These are phyloP conservation scores for Mamestra brassicae DNA, from an alignment of 2,888 invertebrate genomes.

Conservation along the genomic window DNA sequence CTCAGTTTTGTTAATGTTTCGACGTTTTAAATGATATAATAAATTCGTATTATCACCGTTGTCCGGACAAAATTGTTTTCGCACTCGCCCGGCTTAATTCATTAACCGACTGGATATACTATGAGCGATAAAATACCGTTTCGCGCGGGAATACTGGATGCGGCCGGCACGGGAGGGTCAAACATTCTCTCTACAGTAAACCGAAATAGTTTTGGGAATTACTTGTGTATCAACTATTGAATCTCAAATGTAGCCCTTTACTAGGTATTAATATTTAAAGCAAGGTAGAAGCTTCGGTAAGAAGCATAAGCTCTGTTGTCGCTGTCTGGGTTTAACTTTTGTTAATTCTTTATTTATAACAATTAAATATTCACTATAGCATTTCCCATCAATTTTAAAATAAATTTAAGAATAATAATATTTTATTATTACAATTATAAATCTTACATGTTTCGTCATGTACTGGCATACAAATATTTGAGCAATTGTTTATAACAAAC, in stretches of 20 bases:
- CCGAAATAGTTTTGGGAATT: constrained; percentile 21
- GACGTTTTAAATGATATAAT: constrained; percentile 88
- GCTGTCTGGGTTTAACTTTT: constrained; percentile 1
- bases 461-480: no score
- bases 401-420: no score
- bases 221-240: not conserved
- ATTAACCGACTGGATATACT: constrained; percentile 82
- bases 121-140: constrained; percentile 73
- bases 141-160: constrained; percentile 51
- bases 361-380: not conserved
- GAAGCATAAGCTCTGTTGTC: constrained; percentile 5
- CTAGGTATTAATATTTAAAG: constrained; percentile 42
- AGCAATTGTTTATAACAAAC: no score
- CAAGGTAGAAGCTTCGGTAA: constrained; percentile 2
- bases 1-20: constrained; percentile 81
- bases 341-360: constrained; percentile 31
- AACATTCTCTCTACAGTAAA: constrained; percentile 48
- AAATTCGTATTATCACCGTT: constrained; percentile 86
- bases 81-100: constrained; percentile 82
- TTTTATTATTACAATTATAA: no score
- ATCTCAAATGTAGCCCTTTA: constrained; percentile 29
- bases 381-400: constrained; percentile 9
- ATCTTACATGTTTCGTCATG: no score
- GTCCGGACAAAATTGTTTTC: constrained; percentile 86
- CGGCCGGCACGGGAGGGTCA: constrained; percentile 33